These are phyloP conservation scores for Drosophila crucigera DNA, from an alignment of 2,888 invertebrate species.

Conservation along the genomic window DNA sequence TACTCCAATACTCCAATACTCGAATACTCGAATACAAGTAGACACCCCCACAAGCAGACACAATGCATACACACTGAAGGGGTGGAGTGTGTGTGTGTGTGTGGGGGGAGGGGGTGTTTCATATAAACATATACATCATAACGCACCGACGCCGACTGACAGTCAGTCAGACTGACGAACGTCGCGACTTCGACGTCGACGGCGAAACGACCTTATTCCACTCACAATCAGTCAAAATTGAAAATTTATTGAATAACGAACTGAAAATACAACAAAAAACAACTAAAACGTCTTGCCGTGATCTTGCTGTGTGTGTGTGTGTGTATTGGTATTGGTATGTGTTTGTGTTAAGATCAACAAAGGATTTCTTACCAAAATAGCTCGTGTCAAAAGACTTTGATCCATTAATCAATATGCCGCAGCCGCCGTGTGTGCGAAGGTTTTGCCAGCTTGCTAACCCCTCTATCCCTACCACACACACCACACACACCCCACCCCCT, in stretches of 20 bases:
- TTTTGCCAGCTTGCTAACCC: slow-evolving; percentile 55
- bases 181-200: slow-evolving; percentile 52
- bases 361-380: slow-evolving; percentile 84
- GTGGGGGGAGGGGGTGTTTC: slow-evolving; percentile 10
- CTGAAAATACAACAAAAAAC: slow-evolving; percentile 48
- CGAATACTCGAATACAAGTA: slow-evolving; percentile 17
- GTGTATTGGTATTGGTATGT: slow-evolving; percentile 36
- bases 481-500: too few relatives aligned
- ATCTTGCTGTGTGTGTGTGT: slow-evolving; percentile 25
- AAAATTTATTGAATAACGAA: slow-evolving; percentile 84
- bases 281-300: slow-evolving; percentile 60
- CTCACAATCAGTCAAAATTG: slow-evolving; percentile 85
- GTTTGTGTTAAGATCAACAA: slow-evolving; percentile 84
- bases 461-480: not conserved
- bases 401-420: slow-evolving; percentile 85
- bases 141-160: slow-evolving; percentile 69
- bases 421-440: slow-evolving; percentile 73
- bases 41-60: slow-evolving; percentile 7
- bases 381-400: slow-evolving; percentile 85
- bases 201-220: slow-evolving; percentile 79
- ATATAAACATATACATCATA: slow-evolving; percentile 80
- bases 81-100: not conserved
- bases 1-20: slow-evolving; percentile 33
- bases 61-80: not conserved
- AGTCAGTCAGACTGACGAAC: slow-evolving; percentile 61